A percentile compares a stretch with the other conserved stretches of the same genome.
These are phyloP conservation scores for Tolypeutes matacus DNA, from an alignment of 2,797 vertebrate species.

Conservation along the genomic window DNA sequence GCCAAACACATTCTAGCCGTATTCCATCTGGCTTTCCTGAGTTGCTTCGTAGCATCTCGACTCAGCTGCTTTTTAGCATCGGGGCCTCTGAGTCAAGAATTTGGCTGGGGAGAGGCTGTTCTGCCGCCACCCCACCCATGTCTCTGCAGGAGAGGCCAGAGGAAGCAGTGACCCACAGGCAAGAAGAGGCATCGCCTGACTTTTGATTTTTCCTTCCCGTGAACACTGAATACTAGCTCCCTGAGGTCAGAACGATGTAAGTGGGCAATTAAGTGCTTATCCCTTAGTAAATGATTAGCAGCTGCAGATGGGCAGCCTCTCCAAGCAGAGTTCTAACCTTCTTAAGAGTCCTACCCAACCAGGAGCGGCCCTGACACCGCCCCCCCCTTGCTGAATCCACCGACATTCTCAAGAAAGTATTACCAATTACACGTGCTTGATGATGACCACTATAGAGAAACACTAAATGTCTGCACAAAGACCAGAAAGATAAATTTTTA, in stretches of 20 bases:
- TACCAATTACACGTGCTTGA: neutral
- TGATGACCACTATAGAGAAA: neutral
- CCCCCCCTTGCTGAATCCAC: neutral
- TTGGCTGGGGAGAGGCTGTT: neutral
- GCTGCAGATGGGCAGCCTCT: neutral
- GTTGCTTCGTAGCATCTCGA: neutral
- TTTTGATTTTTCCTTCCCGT: neutral
- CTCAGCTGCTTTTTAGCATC: neutral
- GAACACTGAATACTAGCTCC: neutral
- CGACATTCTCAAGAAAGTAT: neutral
- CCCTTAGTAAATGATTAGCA: neutral
- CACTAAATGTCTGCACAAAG: neutral
- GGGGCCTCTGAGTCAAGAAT: neutral
- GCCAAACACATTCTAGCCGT: neutral
- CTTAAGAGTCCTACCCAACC: neutral
- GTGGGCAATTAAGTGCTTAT: neutral
- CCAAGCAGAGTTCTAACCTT: neutral
- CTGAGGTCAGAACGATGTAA: neutral
- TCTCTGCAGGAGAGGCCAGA: neutral
- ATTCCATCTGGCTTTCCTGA: neutral
- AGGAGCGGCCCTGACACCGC: accelerated
- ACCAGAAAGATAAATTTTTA: neutral
- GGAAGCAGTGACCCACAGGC: neutral
- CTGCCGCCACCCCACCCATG: neutral
- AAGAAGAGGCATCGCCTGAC: neutral